Base-by-base conservation (phyloP, 2,888 invertebrate species). In the Onchidella celtica region DNA sequence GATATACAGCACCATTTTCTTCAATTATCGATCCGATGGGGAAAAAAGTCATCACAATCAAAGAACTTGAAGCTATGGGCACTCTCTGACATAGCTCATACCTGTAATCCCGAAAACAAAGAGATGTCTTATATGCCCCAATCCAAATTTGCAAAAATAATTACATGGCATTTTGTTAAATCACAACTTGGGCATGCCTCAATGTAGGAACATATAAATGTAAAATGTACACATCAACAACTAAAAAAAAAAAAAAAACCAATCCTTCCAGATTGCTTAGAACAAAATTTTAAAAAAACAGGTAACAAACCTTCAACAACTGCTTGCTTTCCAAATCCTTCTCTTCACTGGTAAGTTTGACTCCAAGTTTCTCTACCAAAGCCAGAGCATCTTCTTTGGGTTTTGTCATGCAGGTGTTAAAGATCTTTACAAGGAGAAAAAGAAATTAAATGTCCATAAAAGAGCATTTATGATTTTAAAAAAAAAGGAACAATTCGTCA, bases 301-400 rank as follows among this genome's bases (percentile, higher is more conserved):
- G 40, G 6, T 24, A 21, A 47, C 34, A 74, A 27, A 96, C 96
- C 95, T 99, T 99, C 90, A 99, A 95, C 86, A 99, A 95, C 84
- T 96, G 96, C 94, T 99, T 99, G 90, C 98, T 99, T 88, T 98
- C 98, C 94, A 98, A 97, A 86, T 99, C 99, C 92, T 97, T 96
- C 92, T 99, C 99, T 93, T 99, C 99, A 89, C 96, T 96, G 93
- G 97, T 97, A 91, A 99, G 94, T 89, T 96, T 95, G 92, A 99
- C 97, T 86, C 97, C 97, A 88, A 99, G 95, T 94, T 99, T 99
- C 89, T 96, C 96, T 85, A 98, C 94, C 80, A 99, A 95, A 72
- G 95, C 95, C 73, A 97, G 96, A 84, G 97, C 97, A 93, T 99
- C 98, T 79, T 86, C 85, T 27, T 98, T 98, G 4, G 85, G 59